A percentile compares a stretch with the other conserved stretches of the same genome.
phyloP scores from a whole-genome alignment of 2,888 invertebrate species.

The Eucera pruinosa region DNA sequence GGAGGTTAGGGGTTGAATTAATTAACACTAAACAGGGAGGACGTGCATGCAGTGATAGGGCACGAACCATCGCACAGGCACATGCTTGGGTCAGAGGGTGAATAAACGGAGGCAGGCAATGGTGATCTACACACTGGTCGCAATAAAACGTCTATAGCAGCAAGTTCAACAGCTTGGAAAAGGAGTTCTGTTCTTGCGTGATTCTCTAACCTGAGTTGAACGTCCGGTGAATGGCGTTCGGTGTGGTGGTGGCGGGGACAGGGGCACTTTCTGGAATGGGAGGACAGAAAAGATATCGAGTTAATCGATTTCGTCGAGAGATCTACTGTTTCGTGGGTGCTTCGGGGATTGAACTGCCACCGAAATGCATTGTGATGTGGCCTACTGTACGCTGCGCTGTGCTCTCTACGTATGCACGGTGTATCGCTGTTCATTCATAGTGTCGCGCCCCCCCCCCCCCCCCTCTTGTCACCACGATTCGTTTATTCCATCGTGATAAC shows the following conservation, averaged over 20 bases:
- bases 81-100: constrained; percentile 22
- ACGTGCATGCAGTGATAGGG: constrained; percentile 59
- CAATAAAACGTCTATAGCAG: constrained; percentile 65
- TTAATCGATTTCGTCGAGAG: constrained; percentile 75
- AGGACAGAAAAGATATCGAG: constrained; percentile 78
- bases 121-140: constrained; percentile 50
- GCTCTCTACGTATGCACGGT: constrained; percentile 2
- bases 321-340: constrained; percentile 60
- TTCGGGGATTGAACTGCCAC: constrained; percentile 56
- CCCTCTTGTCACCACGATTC: constrained; percentile 1
- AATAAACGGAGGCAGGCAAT: constrained; percentile 28
- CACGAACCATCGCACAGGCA: constrained; percentile 29
- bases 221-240: constrained; percentile 81
- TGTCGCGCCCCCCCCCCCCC: constrained; percentile 21
- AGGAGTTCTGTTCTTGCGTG: constrained; percentile 75
- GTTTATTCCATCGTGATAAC: constrained; percentile 36
- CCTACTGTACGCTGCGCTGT: constrained; percentile 11
- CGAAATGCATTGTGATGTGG: constrained; percentile 49
- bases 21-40: constrained; percentile 50
- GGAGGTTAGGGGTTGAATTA: constrained; percentile 32
- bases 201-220: constrained; percentile 83
- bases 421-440: constrained; percentile 39
- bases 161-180: constrained; percentile 72
- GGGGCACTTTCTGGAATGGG: constrained; percentile 80
- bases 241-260: constrained; percentile 80